Evolutionary conservation across 2,888 invertebrate genomes (phyloP).

Genomic region (Aricia artaxerxes): DNA sequence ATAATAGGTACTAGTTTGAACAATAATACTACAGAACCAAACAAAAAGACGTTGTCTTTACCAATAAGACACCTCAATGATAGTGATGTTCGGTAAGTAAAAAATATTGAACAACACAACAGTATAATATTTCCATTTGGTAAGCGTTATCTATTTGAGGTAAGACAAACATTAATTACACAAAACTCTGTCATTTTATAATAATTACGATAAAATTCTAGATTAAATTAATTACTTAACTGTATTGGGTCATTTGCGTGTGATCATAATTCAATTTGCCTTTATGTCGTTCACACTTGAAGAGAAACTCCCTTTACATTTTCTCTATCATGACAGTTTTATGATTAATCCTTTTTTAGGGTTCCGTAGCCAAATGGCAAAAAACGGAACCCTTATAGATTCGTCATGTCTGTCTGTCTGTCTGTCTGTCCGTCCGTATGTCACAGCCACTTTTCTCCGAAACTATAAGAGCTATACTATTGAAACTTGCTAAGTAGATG

Average conservation of each 20-base stretch:
- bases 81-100: neutral
- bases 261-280: neutral
- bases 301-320: no score
- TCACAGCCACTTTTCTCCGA: no score
- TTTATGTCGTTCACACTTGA: neutral
- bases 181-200: constrained; percentile 6
- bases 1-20: no score
- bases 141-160: neutral
- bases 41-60: neutral
- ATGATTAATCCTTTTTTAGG: no score
- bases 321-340: no score
- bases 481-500: no score
- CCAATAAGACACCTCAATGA: neutral
- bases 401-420: no score
- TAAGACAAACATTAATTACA: constrained; percentile 1
- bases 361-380: no score
- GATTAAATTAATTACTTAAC: constrained; percentile 1
- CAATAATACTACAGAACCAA: neutral
- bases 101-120: neutral
- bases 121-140: neutral
- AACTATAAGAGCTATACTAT: no score
- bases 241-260: neutral
- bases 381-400: no score
- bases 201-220: constrained; percentile 13
- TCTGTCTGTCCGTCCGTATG: no score